These are phyloP conservation scores for Cryptosula pallasiana DNA, from an alignment of 2,888 invertebrate species.

Conservation along the genomic window DNA sequence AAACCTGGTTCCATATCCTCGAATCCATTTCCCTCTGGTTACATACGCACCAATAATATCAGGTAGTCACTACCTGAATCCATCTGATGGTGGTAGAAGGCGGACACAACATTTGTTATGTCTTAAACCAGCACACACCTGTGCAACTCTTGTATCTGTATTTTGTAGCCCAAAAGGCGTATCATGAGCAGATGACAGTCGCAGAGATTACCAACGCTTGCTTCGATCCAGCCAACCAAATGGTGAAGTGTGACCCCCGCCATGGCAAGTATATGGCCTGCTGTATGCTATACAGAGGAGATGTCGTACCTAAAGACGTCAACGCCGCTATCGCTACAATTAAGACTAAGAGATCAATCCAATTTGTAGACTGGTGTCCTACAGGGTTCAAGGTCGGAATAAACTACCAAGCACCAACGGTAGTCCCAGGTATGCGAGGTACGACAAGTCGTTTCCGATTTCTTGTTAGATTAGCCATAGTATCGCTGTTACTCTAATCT, in stretches of 20 bases:
- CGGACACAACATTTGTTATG: too few species aligned
- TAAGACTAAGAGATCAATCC: conserved; percentile 48
- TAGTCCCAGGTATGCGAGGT: conserved; percentile 53
- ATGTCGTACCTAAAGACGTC: conserved; percentile 41
- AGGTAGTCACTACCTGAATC: too few species aligned
- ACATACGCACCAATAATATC: conserved; percentile 60
- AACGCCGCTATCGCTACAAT: conserved; percentile 44
- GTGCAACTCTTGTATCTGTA: too few species aligned
- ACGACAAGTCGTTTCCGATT: neutral
- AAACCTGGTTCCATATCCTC: conserved; percentile 52
- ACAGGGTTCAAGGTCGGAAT: conserved; percentile 61
- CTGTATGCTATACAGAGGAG: conserved; percentile 40
- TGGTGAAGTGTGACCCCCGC: conserved; percentile 32
- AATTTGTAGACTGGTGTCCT: conserved; percentile 38
- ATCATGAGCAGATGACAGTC: conserved; percentile 70
- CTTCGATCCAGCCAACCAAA: conserved; percentile 31
- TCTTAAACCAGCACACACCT: too few species aligned
- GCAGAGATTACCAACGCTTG: conserved; percentile 31
- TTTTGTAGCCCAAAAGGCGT: conserved; percentile 84
- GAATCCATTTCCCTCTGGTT: conserved; percentile 80
- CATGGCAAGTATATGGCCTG: conserved; percentile 52
- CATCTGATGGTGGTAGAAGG: too few species aligned
- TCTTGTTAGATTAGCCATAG: neutral
- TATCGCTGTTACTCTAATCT: too few species aligned
- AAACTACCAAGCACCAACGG: conserved; percentile 76